Conservation (phyloP, 1,140 invertebrate species). For the Aleiodes sp. region DNA sequence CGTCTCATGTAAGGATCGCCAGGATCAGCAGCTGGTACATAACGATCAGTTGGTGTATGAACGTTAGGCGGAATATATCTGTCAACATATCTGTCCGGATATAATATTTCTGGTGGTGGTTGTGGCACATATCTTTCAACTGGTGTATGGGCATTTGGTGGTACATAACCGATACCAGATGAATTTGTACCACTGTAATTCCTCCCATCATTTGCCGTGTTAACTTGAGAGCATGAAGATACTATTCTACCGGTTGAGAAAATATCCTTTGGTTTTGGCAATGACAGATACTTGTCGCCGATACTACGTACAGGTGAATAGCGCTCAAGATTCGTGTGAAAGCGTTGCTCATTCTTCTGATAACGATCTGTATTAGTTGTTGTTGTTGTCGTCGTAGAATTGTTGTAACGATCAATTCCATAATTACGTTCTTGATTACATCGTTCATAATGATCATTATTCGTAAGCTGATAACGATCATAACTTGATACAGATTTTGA, state of each 20-base stretch:
- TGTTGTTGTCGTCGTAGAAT: slow-evolving; percentile 10
- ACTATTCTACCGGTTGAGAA: slow-evolving; percentile 57
- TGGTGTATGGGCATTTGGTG: slow-evolving; percentile 74
- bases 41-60: slow-evolving; percentile 63
- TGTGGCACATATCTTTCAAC: slow-evolving; percentile 74
- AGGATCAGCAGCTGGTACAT: slow-evolving; percentile 62
- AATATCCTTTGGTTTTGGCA: slow-evolving; percentile 64
- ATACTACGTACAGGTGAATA: slow-evolving; percentile 51
- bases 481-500: slow-evolving; percentile 49
- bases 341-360: slow-evolving; percentile 35
- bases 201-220: slow-evolving; percentile 15
- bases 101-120: slow-evolving; percentile 67
- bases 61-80: slow-evolving; percentile 66
- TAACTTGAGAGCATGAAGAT: slow-evolving; percentile 56
- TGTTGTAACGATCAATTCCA: slow-evolving; percentile 39
- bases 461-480: slow-evolving; percentile 45
- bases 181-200: slow-evolving; percentile 16
- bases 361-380: slow-evolving; percentile 43
- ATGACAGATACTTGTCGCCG: slow-evolving; percentile 61
- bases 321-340: slow-evolving; percentile 46
- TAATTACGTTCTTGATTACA: slow-evolving; percentile 49
- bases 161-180: slow-evolving; percentile 66
- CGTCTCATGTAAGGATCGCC: slow-evolving; percentile 71
- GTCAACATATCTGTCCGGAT: slow-evolving; percentile 63
- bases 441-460: slow-evolving; percentile 42